Evolutionary conservation across 1,140 invertebrate species (phyloP).

Genomic region (Habropoda laboriosa): DNA sequence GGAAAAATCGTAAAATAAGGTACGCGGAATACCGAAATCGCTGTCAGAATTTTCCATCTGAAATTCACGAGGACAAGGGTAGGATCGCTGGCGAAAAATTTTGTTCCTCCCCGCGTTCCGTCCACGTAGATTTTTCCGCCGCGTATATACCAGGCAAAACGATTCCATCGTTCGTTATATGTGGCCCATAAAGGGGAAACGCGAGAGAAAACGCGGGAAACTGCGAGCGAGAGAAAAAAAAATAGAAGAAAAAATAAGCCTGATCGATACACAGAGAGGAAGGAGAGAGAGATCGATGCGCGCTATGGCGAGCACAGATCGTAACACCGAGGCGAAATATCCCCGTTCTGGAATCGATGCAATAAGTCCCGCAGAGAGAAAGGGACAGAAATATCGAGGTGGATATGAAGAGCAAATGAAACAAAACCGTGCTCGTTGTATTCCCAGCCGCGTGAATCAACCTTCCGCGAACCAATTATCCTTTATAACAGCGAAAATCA

Average conservation of each 20-base stretch:
- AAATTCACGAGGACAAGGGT: neutral
- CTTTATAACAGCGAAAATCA: slow-evolving; percentile 21
- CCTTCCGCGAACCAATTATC: slow-evolving; percentile 37
- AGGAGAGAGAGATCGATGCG: neutral
- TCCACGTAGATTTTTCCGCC: neutral
- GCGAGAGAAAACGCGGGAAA: neutral
- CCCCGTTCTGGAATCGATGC: neutral
- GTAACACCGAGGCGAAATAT: neutral
- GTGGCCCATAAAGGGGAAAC: neutral
- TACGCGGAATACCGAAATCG: no score
- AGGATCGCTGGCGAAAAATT: neutral
- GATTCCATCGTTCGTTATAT: neutral
- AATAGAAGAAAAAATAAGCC: neutral
- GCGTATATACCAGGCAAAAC: neutral
- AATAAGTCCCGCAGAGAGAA: neutral
- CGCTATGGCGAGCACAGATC: neutral
- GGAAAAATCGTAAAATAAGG: no score
- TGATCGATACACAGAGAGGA: neutral
- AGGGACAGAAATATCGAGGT: no score
- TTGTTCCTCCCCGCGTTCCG: neutral
- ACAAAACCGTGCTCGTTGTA: neutral
- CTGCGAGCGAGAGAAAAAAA: neutral
- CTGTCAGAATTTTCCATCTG: no score
- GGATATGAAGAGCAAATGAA: neutral
- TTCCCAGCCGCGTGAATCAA: neutral